Evolutionary conservation across 1,140 invertebrate genomes (phyloP), one percentile per base, ranked within the genome.

Genomic region (Bombus haemorrhoidalis): DNA sequence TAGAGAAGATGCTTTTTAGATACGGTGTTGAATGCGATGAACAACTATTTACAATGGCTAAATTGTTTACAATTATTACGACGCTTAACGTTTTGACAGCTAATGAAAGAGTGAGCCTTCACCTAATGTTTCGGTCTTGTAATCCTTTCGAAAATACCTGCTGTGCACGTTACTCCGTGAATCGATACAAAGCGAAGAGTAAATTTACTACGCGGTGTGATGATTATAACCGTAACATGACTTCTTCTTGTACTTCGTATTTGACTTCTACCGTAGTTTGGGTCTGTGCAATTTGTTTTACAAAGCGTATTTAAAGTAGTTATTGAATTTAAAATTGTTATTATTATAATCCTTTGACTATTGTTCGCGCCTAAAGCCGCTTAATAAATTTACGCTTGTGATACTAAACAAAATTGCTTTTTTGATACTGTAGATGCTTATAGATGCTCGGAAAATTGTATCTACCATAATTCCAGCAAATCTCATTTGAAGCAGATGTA

Each of bases 61-160:
- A 81, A 90, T 90, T 87, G 89, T 87, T 85, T 77, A 62, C 79
- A 86, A 88, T 91, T 85, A 90, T 91, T 89, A 87, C 84, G 64
- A 85, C 47, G 78, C 84, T 87, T 87, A 86, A 90, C 76, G 86
- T 87, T 90, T 91, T 69, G 74, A 10, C 37, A 47, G n/a, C 22
- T 53, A 28, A 64, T 37, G 59, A 39, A 87, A 90, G 85, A 81
- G 39, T 80, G 57, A 87, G 53, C n/a, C 41, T 82, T 86, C 89
- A 90, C 89, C 89, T 89, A 86, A 3, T 71, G 18, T 0, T 2
- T 25, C 0, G 0, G 13, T 64, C 57, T 75, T 66, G 62, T 76
- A 91, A 90, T 87, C 84, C 87, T 90, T 90, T 85, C 71, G 22
- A 12, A 64, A 32, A 79, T 90, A 90, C 86, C 89, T 90, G 86